These are phyloP conservation scores for Ephydatia muelleri DNA, from an alignment of 37 sponge, comb jelly and placozoan genomes.

Conservation along the genomic window DNA sequence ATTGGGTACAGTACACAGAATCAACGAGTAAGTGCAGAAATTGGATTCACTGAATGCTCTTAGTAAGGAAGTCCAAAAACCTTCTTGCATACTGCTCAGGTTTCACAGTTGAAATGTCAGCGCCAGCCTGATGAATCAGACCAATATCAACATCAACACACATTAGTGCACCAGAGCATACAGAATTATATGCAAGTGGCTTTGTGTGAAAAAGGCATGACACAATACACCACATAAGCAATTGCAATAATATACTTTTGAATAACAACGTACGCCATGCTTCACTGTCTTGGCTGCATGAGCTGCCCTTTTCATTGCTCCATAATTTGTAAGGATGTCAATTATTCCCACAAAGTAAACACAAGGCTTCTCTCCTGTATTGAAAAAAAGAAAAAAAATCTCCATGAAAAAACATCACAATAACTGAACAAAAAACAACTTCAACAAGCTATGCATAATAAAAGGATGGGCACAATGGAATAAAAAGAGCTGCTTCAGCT, in stretches of 20 bases:
- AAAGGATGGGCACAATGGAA: too few relatives aligned
- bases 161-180: too few relatives aligned
- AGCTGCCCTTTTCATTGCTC: slow-evolving; percentile 88
- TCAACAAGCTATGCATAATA: too few relatives aligned
- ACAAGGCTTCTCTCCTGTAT: slow-evolving; percentile 38
- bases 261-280: slow-evolving; percentile 84
- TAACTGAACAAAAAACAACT: neutral
- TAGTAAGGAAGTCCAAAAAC: slow-evolving; percentile 50
- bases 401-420: neutral
- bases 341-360: slow-evolving; percentile 87
- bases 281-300: slow-evolving; percentile 96
- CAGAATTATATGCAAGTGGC: too few relatives aligned
- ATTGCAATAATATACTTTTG: too few relatives aligned
- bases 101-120: slow-evolving; percentile 56
- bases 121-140: slow-evolving; percentile 20
- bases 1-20: neutral
- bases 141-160: neutral
- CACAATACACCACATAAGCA: too few relatives aligned
- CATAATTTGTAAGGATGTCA: slow-evolving; percentile 87
- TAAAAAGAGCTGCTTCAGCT: too few relatives aligned
- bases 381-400: too few relatives aligned
- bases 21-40: neutral
- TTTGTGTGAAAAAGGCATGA: too few relatives aligned
- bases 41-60: slow-evolving; percentile 27
- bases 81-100: slow-evolving; percentile 57